Conservation (phyloP, 1,140 invertebrate genomes). For the Cydia fagiglandana region DNA sequence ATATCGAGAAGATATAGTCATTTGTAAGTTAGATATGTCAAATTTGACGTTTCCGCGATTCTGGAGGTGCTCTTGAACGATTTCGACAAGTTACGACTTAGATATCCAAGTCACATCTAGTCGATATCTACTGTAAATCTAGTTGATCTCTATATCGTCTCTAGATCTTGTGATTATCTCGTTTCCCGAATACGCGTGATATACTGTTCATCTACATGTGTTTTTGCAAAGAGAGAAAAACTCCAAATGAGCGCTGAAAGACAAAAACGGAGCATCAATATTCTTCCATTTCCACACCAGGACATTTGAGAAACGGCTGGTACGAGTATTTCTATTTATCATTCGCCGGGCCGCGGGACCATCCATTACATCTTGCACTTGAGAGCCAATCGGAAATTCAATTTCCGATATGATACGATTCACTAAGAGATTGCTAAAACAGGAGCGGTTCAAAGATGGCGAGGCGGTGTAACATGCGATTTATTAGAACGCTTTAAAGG, state of each 20-base stretch:
- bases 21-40: no score
- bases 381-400: slow-evolving; percentile 70
- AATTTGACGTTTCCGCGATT: no score
- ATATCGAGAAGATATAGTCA: no score
- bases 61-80: no score
- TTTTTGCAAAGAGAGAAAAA: not conserved
- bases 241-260: slow-evolving; percentile 43
- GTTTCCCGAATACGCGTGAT: no score
- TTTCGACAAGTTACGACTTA: no score
- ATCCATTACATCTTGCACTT: slow-evolving; percentile 61
- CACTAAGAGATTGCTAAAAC: slow-evolving; percentile 67
- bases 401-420: slow-evolving; percentile 71
- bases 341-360: slow-evolving; percentile 47
- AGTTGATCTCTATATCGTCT: no score
- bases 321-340: slow-evolving; percentile 56
- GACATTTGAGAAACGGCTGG: slow-evolving; percentile 38
- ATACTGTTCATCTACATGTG: not conserved
- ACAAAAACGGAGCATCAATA: slow-evolving; percentile 44
- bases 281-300: slow-evolving; percentile 44
- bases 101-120: no score
- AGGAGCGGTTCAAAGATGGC: slow-evolving; percentile 41
- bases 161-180: no score
- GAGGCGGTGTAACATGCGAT: not conserved
- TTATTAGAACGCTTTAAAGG: slow-evolving; percentile 11
- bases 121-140: no score